phyloP scores from a whole-genome alignment of 2,797 vertebrate genomes.

The Xenopus petersii region DNA sequence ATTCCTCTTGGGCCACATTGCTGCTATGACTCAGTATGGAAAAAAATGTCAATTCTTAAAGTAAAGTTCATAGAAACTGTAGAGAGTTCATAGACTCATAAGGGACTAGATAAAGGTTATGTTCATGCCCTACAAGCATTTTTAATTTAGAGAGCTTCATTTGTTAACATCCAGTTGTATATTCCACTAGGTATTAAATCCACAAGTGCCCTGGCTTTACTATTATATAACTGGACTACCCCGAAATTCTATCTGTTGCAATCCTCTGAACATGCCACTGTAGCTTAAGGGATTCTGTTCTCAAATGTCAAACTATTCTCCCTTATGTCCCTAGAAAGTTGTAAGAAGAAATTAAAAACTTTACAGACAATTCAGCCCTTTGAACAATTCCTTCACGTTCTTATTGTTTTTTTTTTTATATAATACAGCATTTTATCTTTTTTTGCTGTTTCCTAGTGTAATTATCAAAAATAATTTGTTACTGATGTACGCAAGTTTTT shows the following conservation, averaged over 20 bases:
- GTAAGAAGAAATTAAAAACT: neutral
- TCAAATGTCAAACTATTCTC: constrained; percentile 35
- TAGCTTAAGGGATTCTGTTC: constrained; percentile 35
- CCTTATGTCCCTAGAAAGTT: constrained; percentile 13
- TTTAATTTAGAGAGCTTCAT: constrained; percentile 30
- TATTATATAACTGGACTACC: constrained; percentile 15
- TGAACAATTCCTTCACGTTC: too few species aligned
- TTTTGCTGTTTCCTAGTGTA: constrained; percentile 34
- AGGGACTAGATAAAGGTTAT: constrained; percentile 26
- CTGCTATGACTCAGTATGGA: too few species aligned
- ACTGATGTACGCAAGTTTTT: constrained; percentile 27
- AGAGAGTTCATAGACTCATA: constrained; percentile 12
- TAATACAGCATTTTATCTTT: too few species aligned
- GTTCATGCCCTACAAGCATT: neutral
- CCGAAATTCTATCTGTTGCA: constrained; percentile 12
- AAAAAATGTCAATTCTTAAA: constrained; percentile 6
- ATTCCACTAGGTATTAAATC: constrained; percentile 5
- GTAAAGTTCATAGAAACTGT: constrained; percentile 18
- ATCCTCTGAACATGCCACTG: constrained; percentile 29
- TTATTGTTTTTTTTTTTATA: too few species aligned
- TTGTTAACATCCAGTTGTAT: constrained; percentile 33
- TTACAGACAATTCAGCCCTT: too few species aligned
- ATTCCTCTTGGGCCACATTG: too few species aligned
- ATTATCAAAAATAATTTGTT: constrained; percentile 40
- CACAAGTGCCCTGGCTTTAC: constrained; percentile 6